Evolutionary conservation across 2,888 invertebrate species (phyloP).

Genomic region (Melanostoma mellinum): DNA sequence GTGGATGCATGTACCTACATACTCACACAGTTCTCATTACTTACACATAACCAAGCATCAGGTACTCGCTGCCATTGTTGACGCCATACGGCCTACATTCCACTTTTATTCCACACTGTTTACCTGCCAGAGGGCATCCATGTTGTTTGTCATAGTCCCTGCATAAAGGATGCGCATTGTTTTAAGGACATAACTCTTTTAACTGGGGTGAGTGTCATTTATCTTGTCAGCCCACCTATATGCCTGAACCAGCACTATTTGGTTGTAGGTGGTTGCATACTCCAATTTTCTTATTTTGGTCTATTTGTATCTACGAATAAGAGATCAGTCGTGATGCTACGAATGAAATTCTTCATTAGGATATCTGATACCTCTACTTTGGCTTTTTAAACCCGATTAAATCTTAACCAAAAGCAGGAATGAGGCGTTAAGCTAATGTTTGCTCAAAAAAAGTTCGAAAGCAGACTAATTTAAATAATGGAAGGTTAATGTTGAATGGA

Average conservation of each 20-base stretch:
- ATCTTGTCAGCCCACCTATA: not conserved
- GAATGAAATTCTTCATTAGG: not conserved
- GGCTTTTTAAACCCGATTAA: slow-evolving; percentile 45
- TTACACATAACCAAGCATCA: slow-evolving; percentile 4
- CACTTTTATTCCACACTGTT: slow-evolving; percentile 17
- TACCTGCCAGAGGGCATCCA: slow-evolving; percentile 23
- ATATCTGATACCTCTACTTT: not conserved
- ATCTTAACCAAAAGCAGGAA: not conserved
- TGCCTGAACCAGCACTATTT: not conserved
- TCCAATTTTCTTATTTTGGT: not conserved
- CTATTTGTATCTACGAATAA: not conserved
- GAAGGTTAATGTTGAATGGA: slow-evolving; percentile 59
- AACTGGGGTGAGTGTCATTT: not conserved
- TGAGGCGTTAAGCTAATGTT: slow-evolving; percentile 27
- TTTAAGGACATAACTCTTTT: slow-evolving; percentile 31
- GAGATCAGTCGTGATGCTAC: not conserved
- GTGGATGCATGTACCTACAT: not conserved
- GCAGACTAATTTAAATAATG: slow-evolving; percentile 71
- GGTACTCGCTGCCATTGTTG: slow-evolving; percentile 26
- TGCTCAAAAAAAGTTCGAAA: slow-evolving; percentile 41
- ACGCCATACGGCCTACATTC: slow-evolving; percentile 49
- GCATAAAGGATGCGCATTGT: slow-evolving; percentile 45
- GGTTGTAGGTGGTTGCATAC: not conserved
- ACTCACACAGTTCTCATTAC: not conserved
- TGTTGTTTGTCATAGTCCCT: slow-evolving; percentile 3